Base-by-base conservation (phyloP, 2,888 invertebrate species). In the Diadromus collaris region DNA sequence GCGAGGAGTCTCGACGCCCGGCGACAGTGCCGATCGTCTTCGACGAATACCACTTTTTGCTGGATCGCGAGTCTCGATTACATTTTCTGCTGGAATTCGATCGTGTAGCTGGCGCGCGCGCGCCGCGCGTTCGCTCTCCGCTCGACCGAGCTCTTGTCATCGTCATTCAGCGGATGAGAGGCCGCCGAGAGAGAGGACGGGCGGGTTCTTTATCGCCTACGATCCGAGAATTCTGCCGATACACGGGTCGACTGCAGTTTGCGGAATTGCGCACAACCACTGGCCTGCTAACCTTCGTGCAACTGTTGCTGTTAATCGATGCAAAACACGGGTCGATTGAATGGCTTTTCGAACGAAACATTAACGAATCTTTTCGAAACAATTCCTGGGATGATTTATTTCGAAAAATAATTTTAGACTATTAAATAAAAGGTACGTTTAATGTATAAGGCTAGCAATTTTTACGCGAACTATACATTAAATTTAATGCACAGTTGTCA, bases 31-130 rank as follows among this genome's bases (percentile, higher is more conserved):
- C 51, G 79, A 79, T 80, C 80, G 65, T 73, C 71, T 82, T 84
- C 80, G 82, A 81, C 80, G 79, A 81, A 83, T 82, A 81, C 82
- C 78, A 82, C 83, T 85, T 84, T 85, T 84, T 84, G 74, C 77
- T 67, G 73, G 48, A 74, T 71, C 63, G 56, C 7, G 61, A 56
- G 73, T 77, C 70, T 54, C 81, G 74, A 82, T 80, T 79, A 78
- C 79, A 78, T 79, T 82, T 81, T 80, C 82, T 77, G 64, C 24
- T 67, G 73, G 76, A 70, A 74, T 80, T 79, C 74, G 60, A 76
- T 76, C 75, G 73, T 46, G 64, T 19, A 24, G 21, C 51, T n/a
- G 34, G 29, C 65, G 38, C 71, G 38, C 71, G 38, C 67, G 65
- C 74, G 60, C 65, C 63, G 44, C 67, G 46, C 38, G 58, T 29